A percentile compares a stretch with the other conserved stretches of the same genome.
phyloP scores from a whole-genome alignment of 2,113 vertebrate species.

The Tetraodon nigroviridis region DNA sequence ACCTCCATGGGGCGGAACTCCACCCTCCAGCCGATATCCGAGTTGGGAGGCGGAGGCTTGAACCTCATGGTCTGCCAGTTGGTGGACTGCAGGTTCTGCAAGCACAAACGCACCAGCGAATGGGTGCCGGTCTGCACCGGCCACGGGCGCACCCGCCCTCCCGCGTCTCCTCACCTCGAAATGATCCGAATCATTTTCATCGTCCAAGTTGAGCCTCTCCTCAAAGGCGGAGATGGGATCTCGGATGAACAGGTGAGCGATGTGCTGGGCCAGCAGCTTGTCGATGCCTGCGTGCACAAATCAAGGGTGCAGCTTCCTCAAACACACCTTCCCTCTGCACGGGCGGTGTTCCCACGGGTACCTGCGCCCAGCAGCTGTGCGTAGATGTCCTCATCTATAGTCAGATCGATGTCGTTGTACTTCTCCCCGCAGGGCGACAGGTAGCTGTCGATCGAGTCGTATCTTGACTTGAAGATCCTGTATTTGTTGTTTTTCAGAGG shows the following conservation, averaged over 20 bases:
- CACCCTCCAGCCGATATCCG: conserved; percentile 98
- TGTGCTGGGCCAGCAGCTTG: conserved; percentile 93
- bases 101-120: conserved; percentile 13
- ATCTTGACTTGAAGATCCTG: conserved; percentile 95
- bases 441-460: conserved; percentile 99
- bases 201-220: conserved; percentile 94
- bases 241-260: conserved; percentile 97
- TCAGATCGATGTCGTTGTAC: conserved; percentile 96
- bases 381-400: conserved; percentile 90
- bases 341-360: conserved; percentile 41
- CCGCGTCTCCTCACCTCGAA: conserved; percentile 80
- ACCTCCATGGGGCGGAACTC: conserved; percentile 99
- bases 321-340: neutral
- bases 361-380: conserved; percentile 88
- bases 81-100: conserved; percentile 95
- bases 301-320: neutral
- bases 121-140: neutral
- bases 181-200: conserved; percentile 96
- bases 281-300: conserved; percentile 83
- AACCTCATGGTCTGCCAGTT: conserved; percentile 99
- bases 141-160: neutral
- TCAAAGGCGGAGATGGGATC: conserved; percentile 91
- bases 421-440: conserved; percentile 93
- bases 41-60: conserved; percentile 97
- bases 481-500: conserved; percentile 92